Conservation (phyloP, 2,113 vertebrate species). For the Heterochromis multidens region DNA sequence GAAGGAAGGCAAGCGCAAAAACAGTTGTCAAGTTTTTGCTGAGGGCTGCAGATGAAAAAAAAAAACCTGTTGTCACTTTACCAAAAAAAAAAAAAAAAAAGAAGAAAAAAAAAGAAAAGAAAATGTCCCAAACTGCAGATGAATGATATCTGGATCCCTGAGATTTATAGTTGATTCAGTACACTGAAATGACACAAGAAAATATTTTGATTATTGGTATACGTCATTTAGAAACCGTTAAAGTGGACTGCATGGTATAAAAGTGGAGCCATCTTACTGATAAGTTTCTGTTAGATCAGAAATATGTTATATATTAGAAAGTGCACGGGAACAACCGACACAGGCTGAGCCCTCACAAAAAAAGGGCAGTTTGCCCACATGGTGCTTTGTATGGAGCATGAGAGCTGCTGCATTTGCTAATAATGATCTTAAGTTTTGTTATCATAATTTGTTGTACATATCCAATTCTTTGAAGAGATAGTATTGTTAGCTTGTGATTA, state of each 20-base stretch:
- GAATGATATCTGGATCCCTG: not conserved
- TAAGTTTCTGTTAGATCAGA: not conserved
- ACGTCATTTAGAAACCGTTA: not conserved
- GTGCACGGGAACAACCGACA: not conserved
- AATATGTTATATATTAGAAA: not conserved
- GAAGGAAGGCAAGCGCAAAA: not conserved
- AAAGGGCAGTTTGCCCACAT: not conserved
- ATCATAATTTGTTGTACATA: slow-evolving; percentile 8
- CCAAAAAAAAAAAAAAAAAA: not conserved
- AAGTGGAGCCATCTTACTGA: not conserved
- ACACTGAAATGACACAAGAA: not conserved
- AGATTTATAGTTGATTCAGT: not conserved
- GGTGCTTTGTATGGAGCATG: slow-evolving; percentile 4
- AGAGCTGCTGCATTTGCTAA: slow-evolving; percentile 3
- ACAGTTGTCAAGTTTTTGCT: not conserved
- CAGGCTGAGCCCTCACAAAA: not conserved
- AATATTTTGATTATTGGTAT: not conserved
- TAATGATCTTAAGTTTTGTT: not conserved
- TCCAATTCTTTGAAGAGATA: not conserved
- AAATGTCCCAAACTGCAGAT: slow-evolving; percentile 2
- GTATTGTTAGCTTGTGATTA: not conserved
- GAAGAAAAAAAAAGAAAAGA: not conserved
- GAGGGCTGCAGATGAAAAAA: not conserved
- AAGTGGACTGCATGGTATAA: slow-evolving; percentile 40
- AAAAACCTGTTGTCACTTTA: not conserved